Evolutionary conservation across 2,888 invertebrate species (phyloP).

Genomic region (Xestia ashworthii): DNA sequence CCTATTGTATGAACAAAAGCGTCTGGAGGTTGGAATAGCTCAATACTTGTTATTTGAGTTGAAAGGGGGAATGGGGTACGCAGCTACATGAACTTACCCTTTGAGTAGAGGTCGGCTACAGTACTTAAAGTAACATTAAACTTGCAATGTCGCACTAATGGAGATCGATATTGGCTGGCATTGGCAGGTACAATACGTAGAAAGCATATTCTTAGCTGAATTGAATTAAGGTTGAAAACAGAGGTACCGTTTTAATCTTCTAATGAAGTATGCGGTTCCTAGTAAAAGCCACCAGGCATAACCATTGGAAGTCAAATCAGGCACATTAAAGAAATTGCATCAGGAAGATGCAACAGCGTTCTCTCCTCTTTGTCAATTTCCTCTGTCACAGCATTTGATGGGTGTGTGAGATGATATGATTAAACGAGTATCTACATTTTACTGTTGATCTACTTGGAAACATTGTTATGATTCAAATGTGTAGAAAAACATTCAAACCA

Average conservation of each 20-base stretch:
- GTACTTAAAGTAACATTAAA: constrained; percentile 27
- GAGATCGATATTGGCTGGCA: constrained; percentile 28
- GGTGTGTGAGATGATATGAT: background rate
- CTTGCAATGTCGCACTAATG: background rate
- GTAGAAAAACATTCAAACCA: constrained; percentile 9
- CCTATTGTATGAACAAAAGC: constrained; percentile 39
- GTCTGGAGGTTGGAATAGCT: constrained; percentile 39
- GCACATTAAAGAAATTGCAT: background rate
- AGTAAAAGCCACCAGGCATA: too few species aligned
- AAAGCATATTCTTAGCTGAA: background rate
- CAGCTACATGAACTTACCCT: constrained; percentile 29
- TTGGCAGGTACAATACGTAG: constrained; percentile 4
- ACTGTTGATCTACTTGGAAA: background rate
- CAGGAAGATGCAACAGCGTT: background rate
- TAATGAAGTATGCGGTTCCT: background rate
- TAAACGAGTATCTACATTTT: background rate
- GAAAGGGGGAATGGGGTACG: constrained; percentile 33
- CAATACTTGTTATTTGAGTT: constrained; percentile 43
- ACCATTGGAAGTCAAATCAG: background rate
- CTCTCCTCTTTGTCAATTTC: background rate
- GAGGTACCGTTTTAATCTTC: background rate
- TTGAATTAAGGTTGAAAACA: background rate
- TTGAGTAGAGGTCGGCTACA: constrained; percentile 27
- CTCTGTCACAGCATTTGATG: background rate
- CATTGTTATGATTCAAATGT: background rate